Evolutionary conservation across 2,888 invertebrate species (phyloP).

Genomic region (Antheraea yamamai): DNA sequence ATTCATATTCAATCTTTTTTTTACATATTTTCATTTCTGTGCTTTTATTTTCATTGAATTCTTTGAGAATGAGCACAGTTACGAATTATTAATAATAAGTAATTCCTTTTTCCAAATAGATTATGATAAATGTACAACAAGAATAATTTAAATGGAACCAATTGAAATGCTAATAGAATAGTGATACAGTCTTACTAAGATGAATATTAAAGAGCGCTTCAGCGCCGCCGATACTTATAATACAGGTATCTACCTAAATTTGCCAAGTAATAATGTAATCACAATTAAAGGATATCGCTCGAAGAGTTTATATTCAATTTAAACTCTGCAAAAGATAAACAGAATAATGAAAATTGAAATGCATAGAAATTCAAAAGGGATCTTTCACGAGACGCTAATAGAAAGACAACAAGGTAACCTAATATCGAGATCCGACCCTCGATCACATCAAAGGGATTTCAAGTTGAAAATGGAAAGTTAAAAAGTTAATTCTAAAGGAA

Average conservation of each 20-base stretch:
- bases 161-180: conserved; percentile 11
- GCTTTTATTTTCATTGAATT: background rate
- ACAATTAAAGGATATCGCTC: conserved; percentile 15
- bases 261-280: conserved; percentile 16
- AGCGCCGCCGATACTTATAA: background rate
- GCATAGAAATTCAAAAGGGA: conserved; percentile 47
- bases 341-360: conserved; percentile 47
- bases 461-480: conserved; percentile 48
- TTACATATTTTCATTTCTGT: too few species aligned
- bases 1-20: background rate
- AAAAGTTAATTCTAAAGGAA: conserved; percentile 22
- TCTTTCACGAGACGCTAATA: conserved; percentile 46
- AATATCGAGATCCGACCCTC: conserved; percentile 48
- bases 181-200: conserved; percentile 8
- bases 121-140: background rate
- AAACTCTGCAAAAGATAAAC: conserved; percentile 34
- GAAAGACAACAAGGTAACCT: conserved; percentile 56
- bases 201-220: background rate
- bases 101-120: background rate
- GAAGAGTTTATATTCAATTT: conserved; percentile 47
- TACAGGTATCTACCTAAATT: conserved; percentile 11
- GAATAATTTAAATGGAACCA: background rate
- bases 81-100: background rate
- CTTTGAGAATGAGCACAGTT: background rate
- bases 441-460: conserved; percentile 53